Percentiles rank a stretch among this genome's conserved stretches.
phyloP scores from a whole-genome alignment of 2,113 vertebrate species.

The Connochaetes taurinus region DNA sequence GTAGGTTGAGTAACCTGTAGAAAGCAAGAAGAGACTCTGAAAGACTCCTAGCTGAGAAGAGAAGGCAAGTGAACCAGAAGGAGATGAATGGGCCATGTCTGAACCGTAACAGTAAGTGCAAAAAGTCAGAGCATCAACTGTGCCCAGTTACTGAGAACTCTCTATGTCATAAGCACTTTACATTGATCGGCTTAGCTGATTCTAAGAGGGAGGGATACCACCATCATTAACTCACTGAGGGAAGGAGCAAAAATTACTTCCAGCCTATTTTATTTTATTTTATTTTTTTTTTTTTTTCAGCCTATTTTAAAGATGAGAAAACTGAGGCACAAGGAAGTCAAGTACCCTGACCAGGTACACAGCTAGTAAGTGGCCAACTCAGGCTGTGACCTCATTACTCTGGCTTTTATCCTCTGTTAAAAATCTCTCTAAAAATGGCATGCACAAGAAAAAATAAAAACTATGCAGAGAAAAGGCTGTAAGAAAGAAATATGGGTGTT shows the following conservation, averaged over 20 bases:
- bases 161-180: not conserved
- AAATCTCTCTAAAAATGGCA: not conserved
- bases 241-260: not conserved
- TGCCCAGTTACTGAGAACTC: not conserved
- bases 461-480: not conserved
- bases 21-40: conserved; percentile 17
- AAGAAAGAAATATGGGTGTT: not conserved
- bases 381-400: not conserved
- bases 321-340: not conserved
- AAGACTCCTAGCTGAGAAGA: not conserved
- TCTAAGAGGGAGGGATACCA: not conserved
- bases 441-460: not conserved
- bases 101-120: not conserved
- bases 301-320: not conserved
- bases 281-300: no score
- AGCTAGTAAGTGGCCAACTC: not conserved
- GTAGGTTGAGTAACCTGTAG: not conserved
- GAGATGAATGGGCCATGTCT: not conserved
- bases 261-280: not conserved
- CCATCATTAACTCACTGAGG: not conserved
- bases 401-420: not conserved
- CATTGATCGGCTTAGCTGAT: not conserved
- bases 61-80: not conserved
- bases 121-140: not conserved
- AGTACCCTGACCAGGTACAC: not conserved